Conservation (phyloP, 1,140 invertebrate species). For the Helicoverpa zea region DNA sequence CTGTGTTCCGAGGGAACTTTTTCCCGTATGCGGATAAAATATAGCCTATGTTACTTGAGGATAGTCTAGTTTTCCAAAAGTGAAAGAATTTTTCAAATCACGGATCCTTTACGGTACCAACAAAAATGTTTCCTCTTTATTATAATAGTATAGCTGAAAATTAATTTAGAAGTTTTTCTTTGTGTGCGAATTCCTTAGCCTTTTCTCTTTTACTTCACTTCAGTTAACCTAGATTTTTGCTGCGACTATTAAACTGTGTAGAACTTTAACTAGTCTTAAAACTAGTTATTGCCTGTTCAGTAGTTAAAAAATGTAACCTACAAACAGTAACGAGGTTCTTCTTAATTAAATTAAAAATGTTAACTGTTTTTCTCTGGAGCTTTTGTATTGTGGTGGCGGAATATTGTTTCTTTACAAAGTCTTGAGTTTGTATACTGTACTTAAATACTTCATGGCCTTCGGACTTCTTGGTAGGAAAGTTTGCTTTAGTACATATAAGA, state of each 20-base stretch:
- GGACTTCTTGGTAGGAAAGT: background rate
- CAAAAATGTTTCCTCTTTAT: too few species aligned
- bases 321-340: slow-evolving; percentile 1
- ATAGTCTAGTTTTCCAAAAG: too few species aligned
- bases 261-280: slow-evolving; percentile 9
- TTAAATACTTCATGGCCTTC: background rate
- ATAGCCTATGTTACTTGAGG: too few species aligned
- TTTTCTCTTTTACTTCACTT: too few species aligned
- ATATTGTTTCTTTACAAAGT: slow-evolving; percentile 28
- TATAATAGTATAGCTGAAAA: too few species aligned
- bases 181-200: too few species aligned
- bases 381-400: slow-evolving; percentile 2
- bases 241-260: background rate
- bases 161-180: too few species aligned
- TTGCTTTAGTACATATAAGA: background rate
- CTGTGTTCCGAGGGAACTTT: too few species aligned
- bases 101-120: too few species aligned
- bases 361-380: background rate
- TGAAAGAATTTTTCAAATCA: too few species aligned
- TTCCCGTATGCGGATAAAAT: too few species aligned
- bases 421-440: slow-evolving; percentile 10
- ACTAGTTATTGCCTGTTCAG: slow-evolving; percentile 13
- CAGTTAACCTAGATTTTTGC: background rate
- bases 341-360: slow-evolving; percentile 42
- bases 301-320: slow-evolving; percentile 21